Conservation (phyloP, 2,888 invertebrate genomes). For the Sturmia bella region DNA sequence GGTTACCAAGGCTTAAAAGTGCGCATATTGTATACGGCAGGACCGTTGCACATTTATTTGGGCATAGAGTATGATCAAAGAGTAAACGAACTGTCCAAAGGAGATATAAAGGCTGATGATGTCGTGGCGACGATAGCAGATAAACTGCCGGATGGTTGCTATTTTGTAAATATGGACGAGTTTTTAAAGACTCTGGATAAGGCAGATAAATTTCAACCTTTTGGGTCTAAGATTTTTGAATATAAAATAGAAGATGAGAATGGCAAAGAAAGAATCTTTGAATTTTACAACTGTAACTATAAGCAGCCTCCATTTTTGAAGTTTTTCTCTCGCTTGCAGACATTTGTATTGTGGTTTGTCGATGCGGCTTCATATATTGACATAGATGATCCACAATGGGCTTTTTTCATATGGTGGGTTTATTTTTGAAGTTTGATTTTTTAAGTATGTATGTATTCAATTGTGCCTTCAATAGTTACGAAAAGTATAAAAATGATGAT, state of each 20-base stretch:
- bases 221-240: constrained; percentile 86
- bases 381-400: constrained; percentile 95
- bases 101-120: constrained; percentile 87
- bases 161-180: constrained; percentile 86
- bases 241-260: constrained; percentile 81
- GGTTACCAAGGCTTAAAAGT: constrained; percentile 93
- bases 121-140: constrained; percentile 87
- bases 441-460: background rate
- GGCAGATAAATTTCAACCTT: constrained; percentile 89
- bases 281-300: constrained; percentile 90
- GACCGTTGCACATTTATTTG: constrained; percentile 90
- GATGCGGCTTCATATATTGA: constrained; percentile 98
- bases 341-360: constrained; percentile 96
- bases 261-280: constrained; percentile 84
- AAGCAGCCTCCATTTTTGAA: constrained; percentile 87
- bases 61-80: constrained; percentile 87
- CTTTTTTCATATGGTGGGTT: constrained; percentile 90
- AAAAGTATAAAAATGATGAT: constrained; percentile 85
- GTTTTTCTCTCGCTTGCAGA: constrained; percentile 93
- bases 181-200: constrained; percentile 87
- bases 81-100: constrained; percentile 83
- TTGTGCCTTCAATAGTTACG: constrained; percentile 84
- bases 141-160: constrained; percentile 87
- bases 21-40: constrained; percentile 90
- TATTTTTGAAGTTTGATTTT: constrained; percentile 14